Conservation (phyloP, 1,140 invertebrate genomes). For the Eupeodes corollae region DNA sequence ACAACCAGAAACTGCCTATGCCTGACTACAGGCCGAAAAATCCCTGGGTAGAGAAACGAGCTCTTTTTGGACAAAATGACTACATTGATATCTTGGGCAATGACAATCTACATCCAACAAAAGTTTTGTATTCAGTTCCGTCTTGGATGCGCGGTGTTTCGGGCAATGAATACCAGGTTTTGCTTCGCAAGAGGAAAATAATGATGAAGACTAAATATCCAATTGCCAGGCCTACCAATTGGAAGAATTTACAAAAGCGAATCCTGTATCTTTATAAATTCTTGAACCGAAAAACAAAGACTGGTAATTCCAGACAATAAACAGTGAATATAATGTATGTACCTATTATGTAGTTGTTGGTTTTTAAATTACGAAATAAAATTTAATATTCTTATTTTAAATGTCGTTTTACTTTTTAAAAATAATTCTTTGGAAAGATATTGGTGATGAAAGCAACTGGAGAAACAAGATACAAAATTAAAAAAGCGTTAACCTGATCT, state of each 20-base stretch:
- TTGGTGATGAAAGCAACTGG: no score
- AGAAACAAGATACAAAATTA: no score
- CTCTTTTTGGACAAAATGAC: slow-evolving; percentile 90
- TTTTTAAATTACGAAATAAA: no score
- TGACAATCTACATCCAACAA: slow-evolving; percentile 66
- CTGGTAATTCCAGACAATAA: slow-evolving; percentile 43
- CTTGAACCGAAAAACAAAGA: slow-evolving; percentile 69
- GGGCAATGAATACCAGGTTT: slow-evolving; percentile 73
- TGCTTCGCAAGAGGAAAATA: slow-evolving; percentile 64
- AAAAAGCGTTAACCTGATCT: no score
- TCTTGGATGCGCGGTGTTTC: slow-evolving; percentile 73
- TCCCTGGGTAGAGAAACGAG: slow-evolving; percentile 61
- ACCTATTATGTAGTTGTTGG: no score
- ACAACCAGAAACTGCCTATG: slow-evolving; percentile 45
- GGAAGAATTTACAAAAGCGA: slow-evolving; percentile 59
- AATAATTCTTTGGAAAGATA: no score
- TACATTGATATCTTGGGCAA: slow-evolving; percentile 90
- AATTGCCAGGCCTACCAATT: slow-evolving; percentile 57
- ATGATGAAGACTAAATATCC: slow-evolving; percentile 46
- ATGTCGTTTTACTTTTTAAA: no score
- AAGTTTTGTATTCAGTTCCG: slow-evolving; percentile 72
- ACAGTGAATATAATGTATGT: neutral
- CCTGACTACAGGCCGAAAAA: slow-evolving; percentile 54
- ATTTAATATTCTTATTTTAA: no score
- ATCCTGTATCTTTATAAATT: slow-evolving; percentile 61